Evolutionary conservation across 2,797 vertebrate species (phyloP).

Genomic region (Anguilla anguilla): DNA sequence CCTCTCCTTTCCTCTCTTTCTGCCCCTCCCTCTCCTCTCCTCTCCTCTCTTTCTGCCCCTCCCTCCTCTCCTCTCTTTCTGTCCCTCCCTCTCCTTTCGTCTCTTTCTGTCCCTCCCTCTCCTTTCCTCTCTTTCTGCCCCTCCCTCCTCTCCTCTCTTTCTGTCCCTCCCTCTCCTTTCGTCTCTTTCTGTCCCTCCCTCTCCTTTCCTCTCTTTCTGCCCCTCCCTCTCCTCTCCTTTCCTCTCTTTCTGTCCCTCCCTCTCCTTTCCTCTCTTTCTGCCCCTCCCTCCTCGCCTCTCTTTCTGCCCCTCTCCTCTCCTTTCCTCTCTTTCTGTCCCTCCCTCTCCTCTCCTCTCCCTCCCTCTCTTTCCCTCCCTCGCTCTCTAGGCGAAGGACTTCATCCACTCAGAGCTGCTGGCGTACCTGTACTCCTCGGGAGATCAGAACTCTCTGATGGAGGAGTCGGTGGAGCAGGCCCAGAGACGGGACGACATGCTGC

Average conservation of each 20-base stretch:
- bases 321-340: neutral
- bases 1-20: neutral
- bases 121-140: neutral
- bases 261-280: too few species aligned
- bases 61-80: too few species aligned
- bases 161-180: neutral
- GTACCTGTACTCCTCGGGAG: conserved; percentile 84
- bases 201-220: neutral
- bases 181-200: neutral
- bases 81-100: too few species aligned
- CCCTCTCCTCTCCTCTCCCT: neutral
- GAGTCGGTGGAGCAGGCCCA: conserved; percentile 91
- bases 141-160: too few species aligned
- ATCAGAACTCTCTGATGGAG: conserved; percentile 93
- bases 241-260: neutral
- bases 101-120: neutral
- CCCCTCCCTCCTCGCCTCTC: too few species aligned
- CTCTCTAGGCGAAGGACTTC: conserved; percentile 88
- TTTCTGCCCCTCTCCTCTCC: neutral
- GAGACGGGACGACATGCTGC: conserved; percentile 88
- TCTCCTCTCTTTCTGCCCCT: neutral
- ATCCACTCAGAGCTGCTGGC: conserved; percentile 94
- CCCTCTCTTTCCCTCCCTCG: neutral
- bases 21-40: too few species aligned
- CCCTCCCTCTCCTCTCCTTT: too few species aligned